Evolutionary conservation across 2,797 vertebrate genomes (phyloP), one percentile per base, ranked within the genome.

Genomic region (Ptychadena robeensis): DNA sequence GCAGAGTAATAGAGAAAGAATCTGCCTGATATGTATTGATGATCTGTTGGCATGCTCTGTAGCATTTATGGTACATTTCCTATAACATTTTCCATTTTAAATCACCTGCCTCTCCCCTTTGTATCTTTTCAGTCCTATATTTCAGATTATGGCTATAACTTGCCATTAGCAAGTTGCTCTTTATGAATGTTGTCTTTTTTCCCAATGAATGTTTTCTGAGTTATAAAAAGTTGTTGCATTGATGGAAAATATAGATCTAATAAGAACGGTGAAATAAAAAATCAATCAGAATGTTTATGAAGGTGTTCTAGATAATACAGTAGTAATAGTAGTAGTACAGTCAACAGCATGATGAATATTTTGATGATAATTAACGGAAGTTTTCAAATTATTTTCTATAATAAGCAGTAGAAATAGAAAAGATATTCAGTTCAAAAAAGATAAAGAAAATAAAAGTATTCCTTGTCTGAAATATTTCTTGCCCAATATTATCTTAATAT

Each of bases 1-100:
- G 15, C 27, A 65, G 18, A 9, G 11, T 44, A 76, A 31, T 65
- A 76, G 35, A 40, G 53, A 63, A 22, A 11, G n/a, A 40, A 40
- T 40, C 27, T 31, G 27, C 14, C n/a, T 44, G 37, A 65, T 76
- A 76, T 31, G 10, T 31, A 65, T 75, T 64, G 35, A 75, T 75
- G 72, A 37, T 35, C 72, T 61, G 30, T 73, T 34, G 57, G 31
- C 73, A 61, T 74, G n/a, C 27, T 25, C 15, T n/a, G 2, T 28
- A 76, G 5, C 31, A 73, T 73, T n/a, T 61, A 27, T 73, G 30
- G 22, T 18, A n/a, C 18, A n/a, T 25, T 22, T 38, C 30, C 44
- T 22, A 28, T 28, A 25, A 1, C 72, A 61, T 8, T 2, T 63
- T 63, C 4, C 53, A 74, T 27, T 74, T 25, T 61, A 11, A 18